Conservation (phyloP, 2,113 vertebrate species). For the Myotis lucifugus region DNA sequence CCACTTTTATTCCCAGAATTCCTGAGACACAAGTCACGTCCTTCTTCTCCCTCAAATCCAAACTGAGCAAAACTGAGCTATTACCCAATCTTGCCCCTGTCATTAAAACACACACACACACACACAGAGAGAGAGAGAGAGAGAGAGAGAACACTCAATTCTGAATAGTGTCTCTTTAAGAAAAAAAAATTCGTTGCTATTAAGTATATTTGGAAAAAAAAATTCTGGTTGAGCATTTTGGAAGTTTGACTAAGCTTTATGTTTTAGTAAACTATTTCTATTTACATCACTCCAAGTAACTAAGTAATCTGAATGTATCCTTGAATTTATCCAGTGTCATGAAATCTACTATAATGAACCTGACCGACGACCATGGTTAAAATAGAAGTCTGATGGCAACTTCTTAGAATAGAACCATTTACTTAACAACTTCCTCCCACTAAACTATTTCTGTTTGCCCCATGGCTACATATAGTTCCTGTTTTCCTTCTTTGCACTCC, state of each 20-base stretch:
- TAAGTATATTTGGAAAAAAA: conserved; percentile 17
- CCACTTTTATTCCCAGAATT: not conserved
- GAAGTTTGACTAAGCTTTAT: conserved; percentile 36
- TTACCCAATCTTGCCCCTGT: not conserved
- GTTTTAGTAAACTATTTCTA: conserved; percentile 50
- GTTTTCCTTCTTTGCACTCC: conserved; percentile 56
- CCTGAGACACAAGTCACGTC: not conserved
- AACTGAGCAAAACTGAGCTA: not conserved
- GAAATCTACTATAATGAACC: conserved; percentile 54
- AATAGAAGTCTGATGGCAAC: conserved; percentile 54
- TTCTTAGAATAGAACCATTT: conserved; percentile 68
- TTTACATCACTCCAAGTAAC: conserved; percentile 50
- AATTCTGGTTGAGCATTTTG: not conserved
- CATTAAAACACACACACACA: not conserved
- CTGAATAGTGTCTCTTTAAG: not conserved
- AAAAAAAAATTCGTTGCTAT: not conserved
- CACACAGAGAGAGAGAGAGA: too few species aligned
- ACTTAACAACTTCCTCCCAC: conserved; percentile 68
- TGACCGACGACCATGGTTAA: conserved; percentile 55
- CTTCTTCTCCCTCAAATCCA: not conserved
- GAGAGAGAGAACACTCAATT: not conserved
- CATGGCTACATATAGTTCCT: conserved; percentile 58
- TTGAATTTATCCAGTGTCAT: conserved; percentile 50
- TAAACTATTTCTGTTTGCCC: conserved; percentile 65
- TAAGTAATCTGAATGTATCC: conserved; percentile 57